phyloP scores from a whole-genome alignment of 2,888 invertebrate genomes.

The Lasioglossum villosulum region DNA sequence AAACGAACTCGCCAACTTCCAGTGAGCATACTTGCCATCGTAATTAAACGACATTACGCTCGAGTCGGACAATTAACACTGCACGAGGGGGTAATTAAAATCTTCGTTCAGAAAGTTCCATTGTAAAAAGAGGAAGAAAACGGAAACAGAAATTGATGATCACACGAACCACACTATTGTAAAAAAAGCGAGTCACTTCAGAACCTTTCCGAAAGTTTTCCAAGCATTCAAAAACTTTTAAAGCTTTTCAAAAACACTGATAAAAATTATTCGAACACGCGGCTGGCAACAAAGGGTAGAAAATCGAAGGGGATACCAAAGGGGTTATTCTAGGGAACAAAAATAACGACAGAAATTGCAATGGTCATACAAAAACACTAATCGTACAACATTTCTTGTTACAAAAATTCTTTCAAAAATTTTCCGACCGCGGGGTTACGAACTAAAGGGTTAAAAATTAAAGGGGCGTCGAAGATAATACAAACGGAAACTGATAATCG shows the following conservation, averaged over 20 bases:
- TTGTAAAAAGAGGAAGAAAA: not conserved
- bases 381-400: too few species aligned
- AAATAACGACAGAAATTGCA: not conserved
- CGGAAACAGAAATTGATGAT: not conserved
- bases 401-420: not conserved
- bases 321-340: not conserved
- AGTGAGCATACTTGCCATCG: not conserved
- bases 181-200: not conserved
- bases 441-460: not conserved
- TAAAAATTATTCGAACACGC: not conserved
- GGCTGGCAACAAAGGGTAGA: not conserved
- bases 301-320: not conserved
- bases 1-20: not conserved
- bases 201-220: not conserved
- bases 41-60: not conserved
- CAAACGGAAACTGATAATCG: not conserved
- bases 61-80: not conserved
- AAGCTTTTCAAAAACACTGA: too few species aligned
- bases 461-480: not conserved
- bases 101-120: not conserved
- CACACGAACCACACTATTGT: not conserved
- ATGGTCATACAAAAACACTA: not conserved
- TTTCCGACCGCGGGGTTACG: not conserved
- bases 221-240: not conserved
- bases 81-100: not conserved